phyloP scores from a whole-genome alignment of 2,888 invertebrate genomes.

The Calameuta idolon region DNA sequence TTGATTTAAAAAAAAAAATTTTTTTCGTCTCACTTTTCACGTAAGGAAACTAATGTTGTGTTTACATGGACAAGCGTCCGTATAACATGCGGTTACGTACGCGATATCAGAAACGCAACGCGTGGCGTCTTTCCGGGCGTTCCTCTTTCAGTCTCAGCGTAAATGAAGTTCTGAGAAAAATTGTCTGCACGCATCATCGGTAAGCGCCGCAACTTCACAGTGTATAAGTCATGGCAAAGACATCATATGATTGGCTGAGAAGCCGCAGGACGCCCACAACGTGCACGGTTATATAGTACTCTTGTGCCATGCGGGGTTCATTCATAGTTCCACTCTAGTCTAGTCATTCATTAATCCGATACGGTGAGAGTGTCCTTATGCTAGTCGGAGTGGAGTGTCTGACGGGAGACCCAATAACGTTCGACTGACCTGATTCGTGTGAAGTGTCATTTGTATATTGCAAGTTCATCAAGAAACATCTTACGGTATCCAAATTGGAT shows the following conservation, averaged over 20 bases:
- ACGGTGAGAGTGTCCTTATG: constrained; percentile 46
- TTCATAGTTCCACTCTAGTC: constrained; percentile 61
- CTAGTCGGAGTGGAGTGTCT: neutral
- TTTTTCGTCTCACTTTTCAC: neutral
- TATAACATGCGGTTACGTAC: neutral
- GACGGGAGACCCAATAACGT: constrained; percentile 29
- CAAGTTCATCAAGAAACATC: neutral
- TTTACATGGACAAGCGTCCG: neutral
- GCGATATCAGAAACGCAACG: constrained; percentile 1
- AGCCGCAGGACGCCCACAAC: constrained; percentile 59
- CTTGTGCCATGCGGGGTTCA: constrained; percentile 57
- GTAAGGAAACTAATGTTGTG: neutral
- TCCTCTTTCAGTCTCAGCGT: constrained; percentile 8
- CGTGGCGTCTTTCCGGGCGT: constrained; percentile 10
- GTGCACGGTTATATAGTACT: constrained; percentile 59
- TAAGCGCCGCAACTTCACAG: neutral
- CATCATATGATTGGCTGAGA: constrained; percentile 49
- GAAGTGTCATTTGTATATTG: neutral
- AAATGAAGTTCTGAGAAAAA: constrained; percentile 44
- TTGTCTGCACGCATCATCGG: constrained; percentile 22
- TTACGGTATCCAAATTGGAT: constrained; percentile 8
- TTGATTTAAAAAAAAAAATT: too few relatives aligned
- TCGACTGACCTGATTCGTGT: constrained; percentile 43
- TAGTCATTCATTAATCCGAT: constrained; percentile 61
- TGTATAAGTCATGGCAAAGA: neutral